Base-by-base conservation (phyloP, 1,140 invertebrate genomes). In the Dysdera silvatica region DNA sequence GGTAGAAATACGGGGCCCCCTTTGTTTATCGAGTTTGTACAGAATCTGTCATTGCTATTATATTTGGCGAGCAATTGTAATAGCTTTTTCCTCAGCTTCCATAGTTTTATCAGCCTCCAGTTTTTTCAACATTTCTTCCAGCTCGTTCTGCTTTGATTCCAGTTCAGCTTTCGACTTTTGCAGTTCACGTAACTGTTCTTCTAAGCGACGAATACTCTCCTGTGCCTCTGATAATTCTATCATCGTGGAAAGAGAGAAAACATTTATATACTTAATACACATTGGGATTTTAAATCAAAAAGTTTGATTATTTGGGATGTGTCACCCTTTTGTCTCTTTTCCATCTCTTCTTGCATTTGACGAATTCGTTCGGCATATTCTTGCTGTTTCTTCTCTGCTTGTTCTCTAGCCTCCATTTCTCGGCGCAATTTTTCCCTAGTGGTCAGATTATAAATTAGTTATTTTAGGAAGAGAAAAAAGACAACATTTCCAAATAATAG, bases 21-120 rank as follows among this genome's bases (percentile, higher is more conserved):
- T n/a, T n/a, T n/a, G n/a, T n/a, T n/a, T n/a, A n/a, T n/a, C n/a
- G n/a, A n/a, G n/a, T n/a, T n/a, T n/a, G n/a, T n/a, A n/a, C n/a
- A n/a, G n/a, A n/a, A n/a, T n/a, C n/a, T n/a, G n/a, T n/a, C n/a
- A n/a, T n/a, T n/a, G n/a, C n/a, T n/a, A n/a, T n/a, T n/a, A n/a
- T n/a, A n/a, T n/a, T n/a, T n/a, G n/a, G n/a, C n/a, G n/a, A n/a
- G n/a, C n/a, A n/a, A n/a, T n/a, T n/a, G n/a, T n/a, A n/a, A n/a
- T 94, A 59, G 81, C 81, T 70, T 89, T 84, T 76, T 96, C 93
- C 8, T 86, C 90, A 32, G 87, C 85, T 77, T 95, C 93, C 89
- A 97, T 88, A 73, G 89, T 87, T 79, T 90, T 84, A 37, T 82
- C 82, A 45, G 85, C 88, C 77, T 96, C 92, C 66, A 97, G 81